Evolutionary conservation across 1,140 invertebrate species (phyloP).

Genomic region (Mya arenaria): DNA sequence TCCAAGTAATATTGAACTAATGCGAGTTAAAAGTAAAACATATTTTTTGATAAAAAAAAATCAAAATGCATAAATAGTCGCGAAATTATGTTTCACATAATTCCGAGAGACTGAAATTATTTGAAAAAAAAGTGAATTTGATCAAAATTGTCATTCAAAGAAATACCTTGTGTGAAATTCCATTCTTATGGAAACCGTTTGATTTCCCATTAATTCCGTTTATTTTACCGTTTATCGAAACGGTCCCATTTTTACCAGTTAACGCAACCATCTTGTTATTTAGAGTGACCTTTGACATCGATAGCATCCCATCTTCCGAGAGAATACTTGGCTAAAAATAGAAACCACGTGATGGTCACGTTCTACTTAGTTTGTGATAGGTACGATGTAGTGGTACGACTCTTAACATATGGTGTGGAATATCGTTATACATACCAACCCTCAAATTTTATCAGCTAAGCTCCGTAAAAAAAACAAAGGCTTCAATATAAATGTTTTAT

Average conservation of each 20-base stretch:
- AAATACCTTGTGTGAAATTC: conserved; percentile 47
- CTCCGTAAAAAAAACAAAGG: no score
- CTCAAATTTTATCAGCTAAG: no score
- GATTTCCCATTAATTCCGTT: conserved; percentile 29
- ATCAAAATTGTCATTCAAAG: not conserved
- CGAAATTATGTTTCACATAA: not conserved
- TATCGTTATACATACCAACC: no score
- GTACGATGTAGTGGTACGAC: not conserved
- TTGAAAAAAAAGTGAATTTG: not conserved
- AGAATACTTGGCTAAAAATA: conserved; percentile 1
- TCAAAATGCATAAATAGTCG: not conserved
- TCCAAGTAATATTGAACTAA: not conserved
- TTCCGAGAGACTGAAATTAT: not conserved
- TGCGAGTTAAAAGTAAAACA: not conserved
- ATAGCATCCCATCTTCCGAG: conserved; percentile 48
- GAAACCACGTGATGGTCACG: not conserved
- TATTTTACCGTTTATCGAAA: conserved; percentile 39
- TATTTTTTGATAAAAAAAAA: not conserved
- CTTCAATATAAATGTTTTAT: no score
- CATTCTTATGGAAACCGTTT: conserved; percentile 36
- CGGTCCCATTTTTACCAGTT: conserved; percentile 22
- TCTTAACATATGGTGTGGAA: no score
- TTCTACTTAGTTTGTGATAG: not conserved
- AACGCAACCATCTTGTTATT: conserved; percentile 30
- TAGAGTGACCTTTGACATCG: conserved; percentile 32